These are phyloP conservation scores for Agriopis marginaria DNA, from an alignment of 2,888 invertebrate species.

Conservation along the genomic window DNA sequence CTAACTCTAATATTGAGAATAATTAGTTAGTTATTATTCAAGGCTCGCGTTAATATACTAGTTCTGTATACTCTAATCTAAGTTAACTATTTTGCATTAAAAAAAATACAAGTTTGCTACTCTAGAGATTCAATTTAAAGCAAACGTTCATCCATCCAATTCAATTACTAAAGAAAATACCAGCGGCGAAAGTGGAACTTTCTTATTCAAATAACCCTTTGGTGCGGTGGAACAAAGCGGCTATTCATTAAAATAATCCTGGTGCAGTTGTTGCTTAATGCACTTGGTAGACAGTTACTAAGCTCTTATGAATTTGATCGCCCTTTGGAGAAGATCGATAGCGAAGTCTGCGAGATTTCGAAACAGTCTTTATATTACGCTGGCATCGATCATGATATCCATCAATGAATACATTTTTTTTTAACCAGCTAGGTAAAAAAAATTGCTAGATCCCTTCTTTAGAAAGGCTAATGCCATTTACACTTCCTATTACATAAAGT, in stretches of 20 bases:
- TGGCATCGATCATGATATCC: too few relatives aligned
- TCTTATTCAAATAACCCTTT: conserved; percentile 80
- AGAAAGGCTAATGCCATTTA: too few relatives aligned
- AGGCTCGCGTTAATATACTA: too few relatives aligned
- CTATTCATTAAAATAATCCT: conserved; percentile 79
- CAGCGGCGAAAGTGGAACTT: conserved; percentile 72
- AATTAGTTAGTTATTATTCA: not conserved
- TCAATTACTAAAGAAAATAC: conserved; percentile 80
- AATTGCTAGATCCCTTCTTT: too few relatives aligned
- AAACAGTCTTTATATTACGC: too few relatives aligned
- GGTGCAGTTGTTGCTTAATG: conserved; percentile 33
- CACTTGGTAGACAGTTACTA: conserved; percentile 10
- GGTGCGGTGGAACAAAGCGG: conserved; percentile 73
- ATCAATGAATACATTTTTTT: too few relatives aligned
- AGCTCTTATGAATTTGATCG: not conserved
- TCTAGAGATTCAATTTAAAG: conserved; percentile 56
- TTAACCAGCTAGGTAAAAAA: too few relatives aligned
- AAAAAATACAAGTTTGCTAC: conserved; percentile 44
- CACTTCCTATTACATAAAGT: too few relatives aligned
- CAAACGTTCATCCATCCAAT: conserved; percentile 71
- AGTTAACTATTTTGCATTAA: conserved; percentile 28
- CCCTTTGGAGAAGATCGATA: too few relatives aligned
- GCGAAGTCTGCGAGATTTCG: too few relatives aligned
- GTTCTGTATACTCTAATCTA: conserved; percentile 14
- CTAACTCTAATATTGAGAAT: conserved; percentile 13